Base-by-base conservation (phyloP, 2,113 vertebrate species). In the Saguinus midas region DNA sequence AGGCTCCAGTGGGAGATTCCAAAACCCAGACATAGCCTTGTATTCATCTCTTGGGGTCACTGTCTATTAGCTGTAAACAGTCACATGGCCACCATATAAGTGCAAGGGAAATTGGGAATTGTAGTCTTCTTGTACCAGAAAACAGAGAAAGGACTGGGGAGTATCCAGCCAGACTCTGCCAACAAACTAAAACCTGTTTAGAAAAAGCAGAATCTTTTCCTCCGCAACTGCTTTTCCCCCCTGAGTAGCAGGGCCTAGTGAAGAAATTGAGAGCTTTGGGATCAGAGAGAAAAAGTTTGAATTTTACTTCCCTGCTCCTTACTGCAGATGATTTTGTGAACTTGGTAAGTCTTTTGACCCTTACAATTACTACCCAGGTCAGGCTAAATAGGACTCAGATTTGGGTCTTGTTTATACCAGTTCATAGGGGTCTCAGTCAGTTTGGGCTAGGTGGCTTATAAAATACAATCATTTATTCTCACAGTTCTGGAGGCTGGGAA, bases 61-160 rank as follows among this genome's bases (percentile, higher is more conserved):
- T 55, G 52, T 25, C 35, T 68, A 25, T 21, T 45, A 37, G 21
- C 35, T 55, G 48, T 23, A 76, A 35, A 3, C n/a, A 8, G 11
- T 79, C 68, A 40, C 1, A 0, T 94, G 85, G 37, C 23, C 57
- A 29, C 57, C 61, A 6, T 0, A 1, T 16, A 48, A 40, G n/a
- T 57, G 27, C 70, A 87, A 87, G 48, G 43, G 61, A 57, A 50
- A 9, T 79, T 66, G 82, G 64, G 85, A 95, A 80, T 68, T 32
- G n/a, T 43, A 66, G 83, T 61, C 52, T 35, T 96, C 50, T 72
- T 68, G 13, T 16, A 16, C 11, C 0, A 32, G 48, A 61, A 50
- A 64, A 20, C 70, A 10, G 75, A 72, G 4, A 29, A 68, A 85
- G 32, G 29, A 45, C 37, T 1, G 4, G 20, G 9, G 37, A 84